phyloP scores from a whole-genome alignment of 2,113 vertebrate genomes.

The Ictalurus furcatus region DNA sequence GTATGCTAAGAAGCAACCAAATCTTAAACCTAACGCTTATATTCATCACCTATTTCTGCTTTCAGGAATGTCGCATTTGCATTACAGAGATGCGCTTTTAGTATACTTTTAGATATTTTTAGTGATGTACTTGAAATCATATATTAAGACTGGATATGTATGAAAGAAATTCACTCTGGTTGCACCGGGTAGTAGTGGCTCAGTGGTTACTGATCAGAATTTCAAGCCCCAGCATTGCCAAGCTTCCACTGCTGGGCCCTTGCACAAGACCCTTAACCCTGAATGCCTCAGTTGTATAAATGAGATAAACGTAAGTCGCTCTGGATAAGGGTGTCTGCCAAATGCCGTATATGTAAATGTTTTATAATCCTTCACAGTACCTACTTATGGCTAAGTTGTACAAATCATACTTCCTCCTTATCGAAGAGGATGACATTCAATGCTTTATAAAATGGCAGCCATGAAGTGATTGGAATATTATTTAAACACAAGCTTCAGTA shows the following conservation, averaged over 20 bases:
- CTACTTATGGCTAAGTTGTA: neutral
- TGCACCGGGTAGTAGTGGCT: too few species aligned
- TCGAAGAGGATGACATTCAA: neutral
- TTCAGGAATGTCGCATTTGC: neutral
- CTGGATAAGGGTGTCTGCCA: too few species aligned
- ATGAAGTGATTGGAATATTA: neutral
- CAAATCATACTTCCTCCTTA: neutral
- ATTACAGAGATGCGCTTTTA: neutral
- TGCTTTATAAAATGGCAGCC: neutral
- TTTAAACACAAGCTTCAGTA: neutral
- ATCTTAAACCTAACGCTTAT: neutral
- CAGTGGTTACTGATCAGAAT: too few species aligned
- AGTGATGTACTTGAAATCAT: neutral
- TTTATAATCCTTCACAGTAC: neutral
- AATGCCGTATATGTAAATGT: too few species aligned
- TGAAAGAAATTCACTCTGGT: neutral
- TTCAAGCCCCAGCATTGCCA: too few species aligned
- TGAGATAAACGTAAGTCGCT: too few species aligned
- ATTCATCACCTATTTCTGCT: neutral
- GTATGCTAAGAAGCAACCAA: neutral
- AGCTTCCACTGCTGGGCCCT: too few species aligned
- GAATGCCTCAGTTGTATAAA: too few species aligned
- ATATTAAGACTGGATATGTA: neutral
- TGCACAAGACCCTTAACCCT: too few species aligned
- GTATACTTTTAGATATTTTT: neutral